These are phyloP conservation scores for Saccopteryx leptura DNA, from an alignment of 2,113 vertebrate genomes.

Conservation along the genomic window DNA sequence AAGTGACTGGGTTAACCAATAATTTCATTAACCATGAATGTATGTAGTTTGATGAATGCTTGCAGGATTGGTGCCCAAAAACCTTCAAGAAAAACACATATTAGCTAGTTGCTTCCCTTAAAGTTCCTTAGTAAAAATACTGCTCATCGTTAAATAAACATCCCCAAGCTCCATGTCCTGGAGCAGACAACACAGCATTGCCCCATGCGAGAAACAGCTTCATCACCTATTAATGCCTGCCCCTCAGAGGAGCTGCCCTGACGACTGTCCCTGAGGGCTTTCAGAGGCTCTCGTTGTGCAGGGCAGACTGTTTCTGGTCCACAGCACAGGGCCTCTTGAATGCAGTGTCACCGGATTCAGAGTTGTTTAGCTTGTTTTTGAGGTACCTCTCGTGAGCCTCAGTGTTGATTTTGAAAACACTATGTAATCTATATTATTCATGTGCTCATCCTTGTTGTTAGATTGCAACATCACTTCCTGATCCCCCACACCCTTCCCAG, in stretches of 20 bases:
- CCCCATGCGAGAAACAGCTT: not conserved
- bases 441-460: not conserved
- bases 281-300: not conserved
- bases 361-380: not conserved
- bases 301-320: not conserved
- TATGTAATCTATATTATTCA: not conserved
- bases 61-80: not conserved
- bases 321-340: too few relatives aligned
- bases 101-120: not conserved
- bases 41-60: not conserved
- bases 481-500: not conserved
- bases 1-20: not conserved
- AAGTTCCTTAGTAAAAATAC: not conserved
- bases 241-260: not conserved
- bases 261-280: not conserved
- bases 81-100: not conserved
- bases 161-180: not conserved
- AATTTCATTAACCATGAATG: not conserved
- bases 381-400: not conserved
- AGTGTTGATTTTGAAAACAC: not conserved
- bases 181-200: not conserved
- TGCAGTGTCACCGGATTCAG: not conserved
- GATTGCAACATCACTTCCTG: not conserved
- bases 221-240: rapidly evolving
- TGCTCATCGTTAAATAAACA: not conserved